Base-by-base conservation (phyloP, 2,797 vertebrate genomes). In the Epinephelus awoara region DNA sequence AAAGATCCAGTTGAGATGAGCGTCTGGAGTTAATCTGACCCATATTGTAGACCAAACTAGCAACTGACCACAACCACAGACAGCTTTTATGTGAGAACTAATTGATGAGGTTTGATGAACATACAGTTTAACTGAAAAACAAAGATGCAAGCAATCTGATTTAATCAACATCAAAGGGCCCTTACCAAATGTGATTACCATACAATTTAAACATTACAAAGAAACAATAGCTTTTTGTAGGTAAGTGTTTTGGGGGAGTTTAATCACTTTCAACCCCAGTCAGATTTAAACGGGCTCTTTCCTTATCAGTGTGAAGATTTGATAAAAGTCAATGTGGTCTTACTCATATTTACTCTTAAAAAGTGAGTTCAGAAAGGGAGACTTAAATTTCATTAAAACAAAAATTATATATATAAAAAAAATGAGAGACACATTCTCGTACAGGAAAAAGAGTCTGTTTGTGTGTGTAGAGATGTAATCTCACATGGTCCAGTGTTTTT, bases 401-500 rank as follows among this genome's bases (percentile, higher is more conserved):
- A 42, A 27, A 61, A 21, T 1, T 7, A 54, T 2, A 15, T 7
- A 54, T 2, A 15, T 29, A 57, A 63, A 62, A 55, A 34, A 34
- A 34, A 34, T 34, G 34, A 34, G 23, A 68, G 4, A 58, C 6
- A 44, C 2, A 25, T 29, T 1, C 4, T 40, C 67, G 4, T 15
- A 44, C 1, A 11, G 1, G 21, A 49, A 46, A 7, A 52, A 19
- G 0, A 34, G 10, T 2, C 40, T 44, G 1, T 50, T 52, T 46
- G 6, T 55, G 18, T 34, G 14, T 47, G 18, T 25, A 40, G 9
- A 18, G n/a, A 58, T 6, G 12, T 23, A 3, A 52, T 74, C 88
- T 87, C 64, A 95, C 95, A 74, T 90, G 86, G 61, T 72, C 82
- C 84, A 50, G 50, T 49, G 82, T 46, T 82, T 86, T 79, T 92